These are phyloP conservation scores for Ahaetulla prasina DNA, from an alignment of 2,113 vertebrate species.

Conservation along the genomic window DNA sequence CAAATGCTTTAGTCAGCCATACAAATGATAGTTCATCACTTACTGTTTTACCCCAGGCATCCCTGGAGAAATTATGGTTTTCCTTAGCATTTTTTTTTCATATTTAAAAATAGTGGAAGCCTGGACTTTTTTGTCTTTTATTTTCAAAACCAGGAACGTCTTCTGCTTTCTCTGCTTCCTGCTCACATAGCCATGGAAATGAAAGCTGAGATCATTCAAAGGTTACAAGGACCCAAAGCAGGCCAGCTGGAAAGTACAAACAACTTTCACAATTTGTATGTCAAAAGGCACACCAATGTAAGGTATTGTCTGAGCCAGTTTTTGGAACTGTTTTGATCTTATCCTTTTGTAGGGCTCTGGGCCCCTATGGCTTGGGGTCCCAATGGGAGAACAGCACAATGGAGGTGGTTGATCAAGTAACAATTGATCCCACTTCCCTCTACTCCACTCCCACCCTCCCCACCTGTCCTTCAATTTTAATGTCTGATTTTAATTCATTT, in stretches of 20 bases:
- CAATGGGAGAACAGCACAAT: neutral
- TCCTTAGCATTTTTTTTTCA: neutral
- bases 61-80: neutral
- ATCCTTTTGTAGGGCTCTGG: neutral
- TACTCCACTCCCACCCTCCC: too few relatives aligned
- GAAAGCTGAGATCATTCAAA: conserved; percentile 98
- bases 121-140: neutral
- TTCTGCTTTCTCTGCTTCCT: conserved; percentile 90
- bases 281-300: conserved; percentile 94
- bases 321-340: neutral
- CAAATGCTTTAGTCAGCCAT: neutral
- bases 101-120: neutral
- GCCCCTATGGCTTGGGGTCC: neutral
- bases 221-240: conserved; percentile 91
- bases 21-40: neutral
- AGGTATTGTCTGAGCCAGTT: conserved; percentile 68
- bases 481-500: too few relatives aligned
- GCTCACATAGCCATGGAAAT: conserved; percentile 97
- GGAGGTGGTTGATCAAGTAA: neutral
- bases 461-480: too few relatives aligned
- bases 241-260: conserved; percentile 96
- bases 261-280: conserved; percentile 98
- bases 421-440: too few relatives aligned
- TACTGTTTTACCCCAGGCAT: neutral
- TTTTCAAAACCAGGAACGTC: conserved; percentile 80